Evolutionary conservation across 2,888 invertebrate genomes (phyloP), one percentile per base, ranked within the genome.

Genomic region (Acanthopleura granulata): DNA sequence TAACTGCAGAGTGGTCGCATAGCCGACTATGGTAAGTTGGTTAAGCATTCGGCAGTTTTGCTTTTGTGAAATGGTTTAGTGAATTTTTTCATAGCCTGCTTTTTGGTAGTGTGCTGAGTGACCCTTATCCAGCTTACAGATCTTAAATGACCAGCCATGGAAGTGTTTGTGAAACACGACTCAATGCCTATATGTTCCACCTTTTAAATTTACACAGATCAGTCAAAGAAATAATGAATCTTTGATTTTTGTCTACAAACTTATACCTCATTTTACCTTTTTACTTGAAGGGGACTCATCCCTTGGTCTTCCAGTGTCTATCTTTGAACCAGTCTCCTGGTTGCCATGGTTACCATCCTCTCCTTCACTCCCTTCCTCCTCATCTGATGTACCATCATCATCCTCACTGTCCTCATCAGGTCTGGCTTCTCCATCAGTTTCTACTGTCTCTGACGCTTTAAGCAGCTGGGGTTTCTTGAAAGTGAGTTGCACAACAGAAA

Each of bases 221-320:
- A 12, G 57, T 4, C 57, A 57, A n/a, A 22, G 57, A 12, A 18
- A 18, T 57, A 12, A 22, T 6, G 57, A 3, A 22, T 12, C 12
- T 12, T n/a, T 18, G 6, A 12, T 57, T 22, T 57, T 22, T 18
- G 18, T 3, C 6, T 57, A 9, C 3, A 57, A 57, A 57, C 3
- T 12, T 57, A 22, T 4, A 57, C 6, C 1, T 57, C 22, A n/a
- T 6, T 62, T 51, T 78, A 83, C 84, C 89, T 87, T 90, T 85
- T 89, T 91, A 72, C 90, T 89, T 70, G 90, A 89, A 3, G 91
- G 91, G 0, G 92, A 91, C 83, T 92, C 92, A 82, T 91, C 88
- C 75, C 90, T 87, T 1, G 90, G 90, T 78, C 91, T 82, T 12
- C 81, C 79, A 71, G 83, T 83, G 74, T 77, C 79, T 16, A 40